phyloP scores from a whole-genome alignment of 2,113 vertebrate species.

The Neotoma lepida region DNA sequence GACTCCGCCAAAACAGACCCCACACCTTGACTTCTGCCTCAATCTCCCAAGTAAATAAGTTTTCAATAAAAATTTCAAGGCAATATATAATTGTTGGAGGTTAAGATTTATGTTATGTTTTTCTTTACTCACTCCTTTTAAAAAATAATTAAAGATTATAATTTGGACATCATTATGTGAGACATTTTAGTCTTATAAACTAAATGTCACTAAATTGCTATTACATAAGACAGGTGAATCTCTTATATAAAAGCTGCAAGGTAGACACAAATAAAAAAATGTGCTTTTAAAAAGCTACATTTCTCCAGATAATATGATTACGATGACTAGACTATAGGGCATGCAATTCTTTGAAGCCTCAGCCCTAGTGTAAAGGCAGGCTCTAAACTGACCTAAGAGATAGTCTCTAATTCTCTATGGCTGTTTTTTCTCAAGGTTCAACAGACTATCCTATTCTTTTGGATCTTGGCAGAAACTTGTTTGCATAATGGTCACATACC shows the following conservation, averaged over 20 bases:
- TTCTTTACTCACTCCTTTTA: not conserved
- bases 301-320: not conserved
- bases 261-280: not conserved
- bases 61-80: slow-evolving; percentile 27
- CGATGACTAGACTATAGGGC: not conserved
- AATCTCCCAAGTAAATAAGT: not conserved
- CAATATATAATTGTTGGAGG: not conserved
- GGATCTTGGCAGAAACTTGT: not conserved
- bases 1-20: not conserved
- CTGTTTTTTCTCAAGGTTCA: not conserved
- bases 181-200: slow-evolving; percentile 25
- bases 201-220: slow-evolving; percentile 16
- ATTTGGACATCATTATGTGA: not conserved
- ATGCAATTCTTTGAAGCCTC: not conserved
- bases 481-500: not conserved
- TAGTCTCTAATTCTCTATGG: not conserved
- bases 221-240: slow-evolving; percentile 30
- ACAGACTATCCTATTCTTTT: not conserved
- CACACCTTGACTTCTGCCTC: not conserved
- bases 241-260: not conserved
- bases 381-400: not conserved
- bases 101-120: slow-evolving; percentile 21
- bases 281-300: not conserved
- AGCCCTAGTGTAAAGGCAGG: not conserved
- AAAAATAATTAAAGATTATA: not conserved